These are phyloP conservation scores for Acomys russatus DNA, from an alignment of 2,797 vertebrate genomes.

Conservation along the genomic window DNA sequence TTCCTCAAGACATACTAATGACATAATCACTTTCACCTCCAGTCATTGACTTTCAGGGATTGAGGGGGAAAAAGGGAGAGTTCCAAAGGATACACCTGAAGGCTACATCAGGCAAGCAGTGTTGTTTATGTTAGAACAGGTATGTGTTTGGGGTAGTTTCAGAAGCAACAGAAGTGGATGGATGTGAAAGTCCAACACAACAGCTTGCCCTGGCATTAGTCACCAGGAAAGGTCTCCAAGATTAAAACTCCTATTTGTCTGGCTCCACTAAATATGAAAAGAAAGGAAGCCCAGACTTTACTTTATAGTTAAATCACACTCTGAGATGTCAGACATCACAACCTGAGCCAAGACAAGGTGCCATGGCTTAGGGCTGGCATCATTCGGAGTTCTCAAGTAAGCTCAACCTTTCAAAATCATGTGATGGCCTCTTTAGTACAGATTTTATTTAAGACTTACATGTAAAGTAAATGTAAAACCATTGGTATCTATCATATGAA, in stretches of 20 bases:
- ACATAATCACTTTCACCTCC: rapidly evolving
- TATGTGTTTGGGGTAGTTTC: neutral
- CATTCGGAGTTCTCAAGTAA: neutral
- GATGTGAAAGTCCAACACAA: neutral
- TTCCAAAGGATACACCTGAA: neutral
- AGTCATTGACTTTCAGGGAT: neutral
- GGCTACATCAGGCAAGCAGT: neutral
- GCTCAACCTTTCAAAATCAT: neutral
- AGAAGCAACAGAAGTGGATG: neutral
- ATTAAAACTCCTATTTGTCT: neutral
- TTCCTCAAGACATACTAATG: neutral
- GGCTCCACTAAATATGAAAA: neutral
- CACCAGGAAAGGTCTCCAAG: neutral
- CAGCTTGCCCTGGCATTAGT: neutral
- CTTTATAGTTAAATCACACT: neutral
- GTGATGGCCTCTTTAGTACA: neutral
- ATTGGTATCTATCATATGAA: neutral
- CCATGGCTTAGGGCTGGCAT: neutral
- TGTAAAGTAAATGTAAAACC: neutral
- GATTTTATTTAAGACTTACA: neutral
- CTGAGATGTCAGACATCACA: neutral
- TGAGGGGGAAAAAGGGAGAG: neutral
- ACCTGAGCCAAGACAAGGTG: neutral
- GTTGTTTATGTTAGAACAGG: neutral
- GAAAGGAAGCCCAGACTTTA: neutral